Conservation (phyloP, 2,888 invertebrate genomes). For the Sarcophaga variegata region DNA sequence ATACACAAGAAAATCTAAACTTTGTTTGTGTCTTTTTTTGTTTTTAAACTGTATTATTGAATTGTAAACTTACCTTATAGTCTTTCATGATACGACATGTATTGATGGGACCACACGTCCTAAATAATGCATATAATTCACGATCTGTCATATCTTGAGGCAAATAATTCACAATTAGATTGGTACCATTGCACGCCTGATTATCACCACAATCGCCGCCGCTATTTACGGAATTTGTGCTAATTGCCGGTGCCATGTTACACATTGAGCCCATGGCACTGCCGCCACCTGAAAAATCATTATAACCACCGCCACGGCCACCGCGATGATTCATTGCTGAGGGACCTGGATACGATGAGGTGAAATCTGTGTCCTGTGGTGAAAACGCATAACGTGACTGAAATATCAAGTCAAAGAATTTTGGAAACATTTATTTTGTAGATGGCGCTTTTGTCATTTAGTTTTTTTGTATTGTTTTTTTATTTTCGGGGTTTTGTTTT, state of each 20-base stretch:
- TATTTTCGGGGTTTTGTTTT: not conserved
- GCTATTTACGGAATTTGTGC: conserved; percentile 77
- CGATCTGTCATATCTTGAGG: conserved; percentile 96
- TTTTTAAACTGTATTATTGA: too few relatives aligned
- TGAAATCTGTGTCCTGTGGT: conserved; percentile 82
- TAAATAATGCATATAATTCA: conserved; percentile 94
- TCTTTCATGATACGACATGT: conserved; percentile 96
- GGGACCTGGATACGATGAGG: conserved; percentile 81
- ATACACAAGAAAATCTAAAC: too few relatives aligned
- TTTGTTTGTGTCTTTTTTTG: too few relatives aligned
- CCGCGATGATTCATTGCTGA: conserved; percentile 78
- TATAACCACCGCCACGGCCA: conserved; percentile 78
- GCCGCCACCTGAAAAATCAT: conserved; percentile 78
- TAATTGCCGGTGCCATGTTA: conserved; percentile 76
- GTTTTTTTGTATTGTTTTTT: conserved; percentile 70
- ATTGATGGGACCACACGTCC: conserved; percentile 93
- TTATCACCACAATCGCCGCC: conserved; percentile 75
- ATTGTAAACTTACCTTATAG: conserved; percentile 85
- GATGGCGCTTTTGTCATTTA: conserved; percentile 77
- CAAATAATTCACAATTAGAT: conserved; percentile 97
- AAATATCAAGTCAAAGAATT: conserved; percentile 79
- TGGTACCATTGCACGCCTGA: conserved; percentile 84
- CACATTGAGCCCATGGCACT: conserved; percentile 77
- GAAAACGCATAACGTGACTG: conserved; percentile 83
- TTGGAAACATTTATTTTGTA: conserved; percentile 74